Evolutionary conservation across 1,140 invertebrate genomes (phyloP).

Genomic region (Tetragonula clypearis): DNA sequence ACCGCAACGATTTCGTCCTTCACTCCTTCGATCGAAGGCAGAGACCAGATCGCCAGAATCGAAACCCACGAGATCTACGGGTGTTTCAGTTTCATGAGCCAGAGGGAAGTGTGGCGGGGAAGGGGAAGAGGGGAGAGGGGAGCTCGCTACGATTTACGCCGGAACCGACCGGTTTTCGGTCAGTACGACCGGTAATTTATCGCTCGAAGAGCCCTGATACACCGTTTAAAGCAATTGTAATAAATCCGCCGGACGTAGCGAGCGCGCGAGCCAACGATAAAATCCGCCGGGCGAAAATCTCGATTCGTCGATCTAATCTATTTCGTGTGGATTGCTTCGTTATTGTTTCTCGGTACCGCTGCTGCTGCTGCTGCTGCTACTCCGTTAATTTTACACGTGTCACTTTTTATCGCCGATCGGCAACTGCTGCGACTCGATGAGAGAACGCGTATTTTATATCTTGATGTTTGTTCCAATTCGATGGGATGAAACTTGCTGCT

Average conservation of each 20-base stretch:
- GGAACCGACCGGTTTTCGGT: conserved; percentile 32
- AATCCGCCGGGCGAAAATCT: conserved; percentile 4
- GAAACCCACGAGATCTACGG: conserved; percentile 24
- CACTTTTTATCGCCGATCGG: neutral
- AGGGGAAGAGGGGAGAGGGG: too few relatives aligned
- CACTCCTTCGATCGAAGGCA: neutral
- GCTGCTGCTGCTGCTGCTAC: neutral
- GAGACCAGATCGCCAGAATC: neutral
- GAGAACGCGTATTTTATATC: neutral
- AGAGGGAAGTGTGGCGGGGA: too few relatives aligned
- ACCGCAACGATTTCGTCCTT: conserved; percentile 61
- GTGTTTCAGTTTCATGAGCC: conserved; percentile 46
- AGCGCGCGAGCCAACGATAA: neutral
- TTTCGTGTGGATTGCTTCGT: conserved; percentile 1
- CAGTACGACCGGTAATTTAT: conserved; percentile 39
- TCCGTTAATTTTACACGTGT: neutral
- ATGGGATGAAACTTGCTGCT: neutral
- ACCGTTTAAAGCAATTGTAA: conserved; percentile 37
- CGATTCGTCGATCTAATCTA: conserved; percentile 4
- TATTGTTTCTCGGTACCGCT: conserved; percentile 13
- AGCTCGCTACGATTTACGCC: conserved; percentile 39
- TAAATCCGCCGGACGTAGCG: conserved; percentile 27
- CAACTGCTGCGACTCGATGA: neutral
- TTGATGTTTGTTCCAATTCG: neutral
- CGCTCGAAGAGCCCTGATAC: conserved; percentile 18